phyloP scores from a whole-genome alignment of 1,140 invertebrate species.

The Amphibalanus amphitrite region DNA sequence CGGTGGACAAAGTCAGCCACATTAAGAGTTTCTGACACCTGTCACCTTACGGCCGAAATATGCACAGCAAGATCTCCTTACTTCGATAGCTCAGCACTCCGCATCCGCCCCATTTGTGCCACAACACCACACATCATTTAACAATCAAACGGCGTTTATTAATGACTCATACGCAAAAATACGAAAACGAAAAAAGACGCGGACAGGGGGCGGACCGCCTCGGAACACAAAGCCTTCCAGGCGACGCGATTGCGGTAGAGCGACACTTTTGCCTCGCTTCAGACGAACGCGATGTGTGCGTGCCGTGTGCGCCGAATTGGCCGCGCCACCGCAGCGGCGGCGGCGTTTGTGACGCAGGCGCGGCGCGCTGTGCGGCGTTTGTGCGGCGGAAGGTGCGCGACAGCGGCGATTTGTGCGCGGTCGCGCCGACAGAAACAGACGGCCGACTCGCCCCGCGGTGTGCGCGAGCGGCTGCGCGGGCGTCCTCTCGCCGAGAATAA shows the following conservation, averaged over 20 bases:
- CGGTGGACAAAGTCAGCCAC: no score
- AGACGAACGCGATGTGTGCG: no score
- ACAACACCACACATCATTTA: neutral
- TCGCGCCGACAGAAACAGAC: neutral
- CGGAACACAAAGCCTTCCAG: neutral
- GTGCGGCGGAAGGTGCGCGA: neutral
- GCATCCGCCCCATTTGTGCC: no score
- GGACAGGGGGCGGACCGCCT: no score
- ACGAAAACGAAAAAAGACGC: neutral
- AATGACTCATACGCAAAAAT: slow-evolving; percentile 2
- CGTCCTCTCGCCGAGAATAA: neutral
- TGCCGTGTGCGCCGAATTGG: no score
- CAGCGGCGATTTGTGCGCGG: neutral
- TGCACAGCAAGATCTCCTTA: no score
- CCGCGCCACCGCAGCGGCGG: no score
- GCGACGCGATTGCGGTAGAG: no score
- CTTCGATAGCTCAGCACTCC: no score
- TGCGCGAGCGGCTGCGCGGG: neutral
- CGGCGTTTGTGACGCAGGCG: neutral
- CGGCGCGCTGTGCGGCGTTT: neutral
- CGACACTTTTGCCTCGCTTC: no score
- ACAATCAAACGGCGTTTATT: slow-evolving; percentile 1
- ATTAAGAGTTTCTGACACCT: no score
- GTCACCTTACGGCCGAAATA: no score
- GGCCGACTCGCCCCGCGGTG: neutral